These are phyloP conservation scores for Malacoraja senta DNA, from an alignment of 2,797 vertebrate species.

Conservation along the genomic window DNA sequence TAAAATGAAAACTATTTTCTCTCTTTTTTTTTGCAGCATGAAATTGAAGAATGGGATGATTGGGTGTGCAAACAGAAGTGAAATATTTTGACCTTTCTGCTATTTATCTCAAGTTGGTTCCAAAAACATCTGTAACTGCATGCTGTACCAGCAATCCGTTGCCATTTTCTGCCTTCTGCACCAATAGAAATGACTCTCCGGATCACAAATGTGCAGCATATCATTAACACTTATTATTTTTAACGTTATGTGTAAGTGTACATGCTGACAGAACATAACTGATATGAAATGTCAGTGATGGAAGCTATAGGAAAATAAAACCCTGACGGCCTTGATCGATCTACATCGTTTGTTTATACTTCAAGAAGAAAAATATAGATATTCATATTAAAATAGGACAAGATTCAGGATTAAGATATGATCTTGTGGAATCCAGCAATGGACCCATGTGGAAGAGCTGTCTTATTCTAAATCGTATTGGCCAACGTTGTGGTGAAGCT, in stretches of 20 bases:
- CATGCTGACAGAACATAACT: background rate
- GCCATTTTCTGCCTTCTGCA: background rate
- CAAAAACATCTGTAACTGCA: background rate
- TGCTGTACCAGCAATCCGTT: background rate
- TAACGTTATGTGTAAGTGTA: background rate
- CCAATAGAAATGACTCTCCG: background rate
- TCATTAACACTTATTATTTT: background rate
- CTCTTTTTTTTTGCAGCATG: constrained; percentile 16
- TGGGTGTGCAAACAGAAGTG: background rate
- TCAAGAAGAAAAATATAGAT: too few relatives aligned
- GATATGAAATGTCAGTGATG: background rate
- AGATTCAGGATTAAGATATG: background rate
- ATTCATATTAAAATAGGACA: background rate
- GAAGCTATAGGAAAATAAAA: background rate
- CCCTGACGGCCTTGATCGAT: background rate
- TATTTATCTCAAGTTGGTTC: background rate
- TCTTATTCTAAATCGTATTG: background rate
- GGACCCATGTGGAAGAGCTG: background rate
- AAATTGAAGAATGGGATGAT: constrained; percentile 11
- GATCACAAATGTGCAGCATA: background rate
- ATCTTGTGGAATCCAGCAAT: background rate
- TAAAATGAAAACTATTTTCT: background rate
- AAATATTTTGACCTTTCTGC: background rate
- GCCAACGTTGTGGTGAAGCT: too few relatives aligned
- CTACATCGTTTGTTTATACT: background rate